Evolutionary conservation across 2,888 invertebrate genomes (phyloP).

Genomic region (Andricus quercusramuli): DNA sequence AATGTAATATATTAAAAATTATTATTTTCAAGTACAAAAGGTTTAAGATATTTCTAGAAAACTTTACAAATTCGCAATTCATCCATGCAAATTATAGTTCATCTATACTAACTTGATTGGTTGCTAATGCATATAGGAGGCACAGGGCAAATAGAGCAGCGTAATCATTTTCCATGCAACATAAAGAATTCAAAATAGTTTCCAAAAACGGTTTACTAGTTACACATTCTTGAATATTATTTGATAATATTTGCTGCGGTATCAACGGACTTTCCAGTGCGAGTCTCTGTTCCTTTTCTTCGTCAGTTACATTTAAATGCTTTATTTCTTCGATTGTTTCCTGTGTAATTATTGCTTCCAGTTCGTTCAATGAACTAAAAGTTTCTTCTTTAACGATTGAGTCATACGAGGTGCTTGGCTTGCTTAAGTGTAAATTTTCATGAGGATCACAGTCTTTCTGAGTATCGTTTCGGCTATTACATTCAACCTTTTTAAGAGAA

Average conservation of each 20-base stretch:
- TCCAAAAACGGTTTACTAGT: conserved; percentile 91
- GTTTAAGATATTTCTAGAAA: too few species aligned
- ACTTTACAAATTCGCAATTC: not conserved
- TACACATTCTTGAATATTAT: conserved; percentile 74
- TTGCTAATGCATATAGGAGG: conserved; percentile 94
- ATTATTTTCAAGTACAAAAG: not conserved
- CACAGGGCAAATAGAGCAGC: conserved; percentile 94
- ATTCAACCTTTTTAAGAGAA: conserved; percentile 55
- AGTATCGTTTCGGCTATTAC: conserved; percentile 47
- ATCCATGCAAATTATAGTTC: conserved; percentile 52
- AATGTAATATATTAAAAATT: not conserved
- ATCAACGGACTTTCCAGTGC: conserved; percentile 71
- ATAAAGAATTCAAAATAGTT: conserved; percentile 91
- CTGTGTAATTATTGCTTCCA: conserved; percentile 44
- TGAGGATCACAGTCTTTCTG: conserved; percentile 43
- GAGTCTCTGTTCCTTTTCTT: conserved; percentile 89
- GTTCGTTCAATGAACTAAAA: conserved; percentile 47
- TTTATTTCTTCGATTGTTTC: conserved; percentile 69
- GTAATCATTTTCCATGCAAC: conserved; percentile 96
- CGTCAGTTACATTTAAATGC: conserved; percentile 92
- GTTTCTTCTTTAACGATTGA: conserved; percentile 38
- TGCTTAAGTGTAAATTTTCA: conserved; percentile 47
- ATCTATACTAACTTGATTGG: conserved; percentile 88
- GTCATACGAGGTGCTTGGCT: conserved; percentile 61
- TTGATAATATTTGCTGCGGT: conserved; percentile 49